Conservation (phyloP, 2,888 invertebrate genomes). For the Atethmia centrago region DNA sequence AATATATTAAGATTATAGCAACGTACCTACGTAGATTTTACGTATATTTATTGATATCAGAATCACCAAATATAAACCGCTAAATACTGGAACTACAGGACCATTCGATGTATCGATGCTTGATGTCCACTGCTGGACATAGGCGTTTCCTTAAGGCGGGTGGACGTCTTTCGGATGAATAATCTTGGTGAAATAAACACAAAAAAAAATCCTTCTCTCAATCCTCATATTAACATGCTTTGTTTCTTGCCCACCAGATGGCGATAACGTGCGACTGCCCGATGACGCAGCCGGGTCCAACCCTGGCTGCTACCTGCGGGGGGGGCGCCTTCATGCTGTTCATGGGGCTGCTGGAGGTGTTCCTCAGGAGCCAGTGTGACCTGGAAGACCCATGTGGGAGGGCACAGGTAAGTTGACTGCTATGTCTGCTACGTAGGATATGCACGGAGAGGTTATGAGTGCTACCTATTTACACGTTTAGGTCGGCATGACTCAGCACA, state of each 20-base stretch:
- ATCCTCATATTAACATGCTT: background rate
- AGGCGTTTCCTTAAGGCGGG: too few relatives aligned
- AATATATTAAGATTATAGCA: too few relatives aligned
- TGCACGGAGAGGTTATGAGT: too few relatives aligned
- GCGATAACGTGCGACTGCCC: slow-evolving; percentile 94
- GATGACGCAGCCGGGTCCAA: slow-evolving; percentile 95
- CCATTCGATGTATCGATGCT: background rate
- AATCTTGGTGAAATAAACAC: background rate
- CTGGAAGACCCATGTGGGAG: slow-evolving; percentile 96
- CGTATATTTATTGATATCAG: background rate
- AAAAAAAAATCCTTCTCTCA: background rate
- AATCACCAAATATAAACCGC: background rate
- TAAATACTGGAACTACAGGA: background rate
- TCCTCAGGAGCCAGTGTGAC: slow-evolving; percentile 96
- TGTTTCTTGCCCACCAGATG: slow-evolving; percentile 76
- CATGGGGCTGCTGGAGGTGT: slow-evolving; percentile 96
- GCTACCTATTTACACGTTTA: too few relatives aligned
- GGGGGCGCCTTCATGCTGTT: slow-evolving; percentile 96
- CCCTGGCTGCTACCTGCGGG: slow-evolving; percentile 95
- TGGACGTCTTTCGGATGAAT: background rate
- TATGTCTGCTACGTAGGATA: too few relatives aligned
- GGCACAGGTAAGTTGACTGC: slow-evolving; percentile 85
- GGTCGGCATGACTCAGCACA: background rate
- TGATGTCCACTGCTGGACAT: background rate
- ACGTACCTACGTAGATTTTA: too few relatives aligned